phyloP scores from a whole-genome alignment of 2,888 invertebrate genomes.

The Limnephilus marmoratus region DNA sequence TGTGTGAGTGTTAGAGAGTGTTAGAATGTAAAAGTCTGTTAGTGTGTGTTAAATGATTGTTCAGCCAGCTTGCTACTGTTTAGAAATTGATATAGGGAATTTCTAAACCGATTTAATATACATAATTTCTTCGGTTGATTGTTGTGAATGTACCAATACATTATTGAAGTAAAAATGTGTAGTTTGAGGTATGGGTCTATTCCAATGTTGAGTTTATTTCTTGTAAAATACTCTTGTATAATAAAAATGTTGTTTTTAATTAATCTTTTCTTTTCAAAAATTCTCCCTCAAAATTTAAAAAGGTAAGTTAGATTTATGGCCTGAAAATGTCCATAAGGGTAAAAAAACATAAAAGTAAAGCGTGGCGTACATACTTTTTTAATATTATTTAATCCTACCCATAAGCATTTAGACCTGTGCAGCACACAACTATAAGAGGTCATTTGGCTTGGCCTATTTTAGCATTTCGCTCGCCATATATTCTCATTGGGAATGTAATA shows the following conservation, averaged over 20 bases:
- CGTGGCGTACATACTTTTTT: too few relatives aligned
- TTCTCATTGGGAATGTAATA: too few relatives aligned
- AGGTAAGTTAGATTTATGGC: too few relatives aligned
- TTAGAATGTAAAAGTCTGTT: not conserved
- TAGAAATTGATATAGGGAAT: not conserved
- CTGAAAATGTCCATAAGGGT: too few relatives aligned
- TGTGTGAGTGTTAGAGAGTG: conserved; percentile 19
- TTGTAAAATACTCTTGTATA: conserved; percentile 55
- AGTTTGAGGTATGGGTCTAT: not conserved
- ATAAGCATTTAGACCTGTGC: too few relatives aligned
- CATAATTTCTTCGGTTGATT: not conserved
- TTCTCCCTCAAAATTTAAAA: not conserved
- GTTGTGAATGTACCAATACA: not conserved
- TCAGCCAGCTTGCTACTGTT: not conserved
- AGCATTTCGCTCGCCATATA: too few relatives aligned
- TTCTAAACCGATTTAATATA: too few relatives aligned
- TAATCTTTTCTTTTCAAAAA: not conserved
- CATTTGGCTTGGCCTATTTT: too few relatives aligned
- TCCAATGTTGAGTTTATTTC: conserved; percentile 49
- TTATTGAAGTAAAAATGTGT: not conserved
- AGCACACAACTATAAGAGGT: too few relatives aligned
- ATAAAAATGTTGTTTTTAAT: conserved; percentile 47
- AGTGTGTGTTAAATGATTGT: not conserved
- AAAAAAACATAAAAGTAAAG: too few relatives aligned
- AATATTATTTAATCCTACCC: too few relatives aligned